Conservation (phyloP, 2,797 vertebrate genomes). For the Tolypeutes matacus region DNA sequence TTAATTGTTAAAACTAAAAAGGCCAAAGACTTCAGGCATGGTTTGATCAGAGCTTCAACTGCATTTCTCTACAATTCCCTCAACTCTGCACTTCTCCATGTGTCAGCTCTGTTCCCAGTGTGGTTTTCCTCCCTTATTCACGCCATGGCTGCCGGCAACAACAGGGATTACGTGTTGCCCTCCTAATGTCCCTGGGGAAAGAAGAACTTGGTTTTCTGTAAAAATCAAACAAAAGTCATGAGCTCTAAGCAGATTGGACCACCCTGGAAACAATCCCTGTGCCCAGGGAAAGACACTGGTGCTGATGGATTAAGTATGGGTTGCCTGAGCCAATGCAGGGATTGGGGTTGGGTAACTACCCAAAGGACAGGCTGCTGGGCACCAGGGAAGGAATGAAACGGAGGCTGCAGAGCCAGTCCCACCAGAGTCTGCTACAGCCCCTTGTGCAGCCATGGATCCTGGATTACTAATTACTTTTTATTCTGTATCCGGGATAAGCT, state of each 20-base stretch:
- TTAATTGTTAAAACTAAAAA: not conserved
- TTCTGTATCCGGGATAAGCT: not conserved
- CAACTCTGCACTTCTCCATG: not conserved
- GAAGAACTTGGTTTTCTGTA: not conserved
- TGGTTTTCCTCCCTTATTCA: not conserved
- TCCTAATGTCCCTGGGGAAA: not conserved
- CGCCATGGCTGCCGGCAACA: not conserved
- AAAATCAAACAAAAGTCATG: not conserved
- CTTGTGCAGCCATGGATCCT: not conserved
- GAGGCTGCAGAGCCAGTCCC: not conserved
- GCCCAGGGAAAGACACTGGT: not conserved
- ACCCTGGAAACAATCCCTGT: not conserved
- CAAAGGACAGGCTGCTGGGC: not conserved
- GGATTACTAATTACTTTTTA: conserved; percentile 1
- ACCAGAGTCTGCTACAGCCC: not conserved
- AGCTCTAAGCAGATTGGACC: not conserved
- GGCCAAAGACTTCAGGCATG: not conserved
- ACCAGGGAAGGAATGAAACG: not conserved
- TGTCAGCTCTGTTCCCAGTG: not conserved
- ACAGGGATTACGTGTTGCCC: not conserved
- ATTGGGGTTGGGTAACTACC: not conserved
- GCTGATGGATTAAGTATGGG: not conserved
- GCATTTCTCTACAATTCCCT: not conserved
- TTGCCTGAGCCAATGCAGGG: conserved; percentile 1
- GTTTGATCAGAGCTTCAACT: conserved; percentile 32